Conservation (phyloP, 2,797 vertebrate species). For the Ptychadena robeensis region DNA sequence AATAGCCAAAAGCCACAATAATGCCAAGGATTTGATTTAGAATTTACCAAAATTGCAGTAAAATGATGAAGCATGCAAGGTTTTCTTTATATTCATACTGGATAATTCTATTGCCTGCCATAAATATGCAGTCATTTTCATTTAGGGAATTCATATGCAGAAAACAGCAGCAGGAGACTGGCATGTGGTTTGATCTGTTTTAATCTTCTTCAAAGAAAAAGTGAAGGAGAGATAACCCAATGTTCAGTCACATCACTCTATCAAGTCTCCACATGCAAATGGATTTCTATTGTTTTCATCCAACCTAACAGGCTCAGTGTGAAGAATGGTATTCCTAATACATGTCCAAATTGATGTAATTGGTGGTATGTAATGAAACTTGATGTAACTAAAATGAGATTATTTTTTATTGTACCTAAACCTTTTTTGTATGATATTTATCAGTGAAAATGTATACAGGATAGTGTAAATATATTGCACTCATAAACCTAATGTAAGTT, state of each 20-base stretch:
- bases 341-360: background rate
- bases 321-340: constrained; percentile 12
- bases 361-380: background rate
- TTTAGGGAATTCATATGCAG: constrained; percentile 12
- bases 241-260: constrained; percentile 45
- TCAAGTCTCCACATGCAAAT: constrained; percentile 33
- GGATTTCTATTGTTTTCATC: constrained; percentile 20
- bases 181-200: constrained; percentile 66
- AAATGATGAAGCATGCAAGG: constrained; percentile 31
- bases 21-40: background rate
- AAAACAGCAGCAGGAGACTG: constrained; percentile 42
- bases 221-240: constrained; percentile 45
- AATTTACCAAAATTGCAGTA: constrained; percentile 30
- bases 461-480: no score
- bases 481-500: no score
- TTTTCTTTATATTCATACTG: constrained; percentile 9
- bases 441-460: no score
- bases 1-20: no score
- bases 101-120: constrained; percentile 9
- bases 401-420: background rate
- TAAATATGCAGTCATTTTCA: constrained; percentile 42
- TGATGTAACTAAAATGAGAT: background rate
- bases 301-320: constrained; percentile 10
- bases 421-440: background rate
- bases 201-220: constrained; percentile 60